These are phyloP conservation scores for Calameuta pallipes DNA, from an alignment of 2,888 invertebrate genomes.

Conservation along the genomic window DNA sequence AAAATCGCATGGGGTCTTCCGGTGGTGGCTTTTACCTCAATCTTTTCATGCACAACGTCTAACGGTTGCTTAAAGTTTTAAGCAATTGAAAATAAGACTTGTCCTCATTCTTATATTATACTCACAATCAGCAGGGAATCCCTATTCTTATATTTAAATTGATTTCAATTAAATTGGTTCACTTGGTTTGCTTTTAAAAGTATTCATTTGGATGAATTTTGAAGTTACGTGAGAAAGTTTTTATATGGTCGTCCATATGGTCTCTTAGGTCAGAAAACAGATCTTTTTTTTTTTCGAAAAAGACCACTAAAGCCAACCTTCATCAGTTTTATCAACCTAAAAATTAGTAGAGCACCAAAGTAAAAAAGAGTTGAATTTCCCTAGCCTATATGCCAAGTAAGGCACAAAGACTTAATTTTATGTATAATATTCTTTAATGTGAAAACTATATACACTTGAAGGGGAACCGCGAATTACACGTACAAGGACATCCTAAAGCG, in stretches of 20 bases:
- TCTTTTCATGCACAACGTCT: neutral
- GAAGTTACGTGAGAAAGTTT: too few relatives aligned
- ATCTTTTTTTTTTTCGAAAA: too few relatives aligned
- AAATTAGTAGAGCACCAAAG: too few relatives aligned
- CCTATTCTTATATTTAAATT: neutral
- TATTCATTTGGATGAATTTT: too few relatives aligned
- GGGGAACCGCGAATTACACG: too few relatives aligned
- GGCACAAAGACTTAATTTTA: neutral
- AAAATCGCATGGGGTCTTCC: conserved; percentile 30
- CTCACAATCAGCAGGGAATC: neutral
- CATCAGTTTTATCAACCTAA: too few relatives aligned
- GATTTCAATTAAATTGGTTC: too few relatives aligned
- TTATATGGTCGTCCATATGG: too few relatives aligned
- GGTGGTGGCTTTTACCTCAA: conserved; percentile 54
- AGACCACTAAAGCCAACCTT: too few relatives aligned
- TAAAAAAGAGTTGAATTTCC: too few relatives aligned
- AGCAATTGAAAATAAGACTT: neutral
- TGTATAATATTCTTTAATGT: neutral
- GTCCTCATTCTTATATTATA: neutral
- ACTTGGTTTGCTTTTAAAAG: neutral
- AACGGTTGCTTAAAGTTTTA: neutral
- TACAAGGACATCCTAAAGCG: too few relatives aligned
- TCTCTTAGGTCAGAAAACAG: too few relatives aligned
- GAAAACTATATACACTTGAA: neutral
- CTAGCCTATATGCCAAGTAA: neutral